These are phyloP conservation scores for Cynodonichthys magdalenae DNA, from an alignment of 2,797 vertebrate genomes.

Conservation along the genomic window DNA sequence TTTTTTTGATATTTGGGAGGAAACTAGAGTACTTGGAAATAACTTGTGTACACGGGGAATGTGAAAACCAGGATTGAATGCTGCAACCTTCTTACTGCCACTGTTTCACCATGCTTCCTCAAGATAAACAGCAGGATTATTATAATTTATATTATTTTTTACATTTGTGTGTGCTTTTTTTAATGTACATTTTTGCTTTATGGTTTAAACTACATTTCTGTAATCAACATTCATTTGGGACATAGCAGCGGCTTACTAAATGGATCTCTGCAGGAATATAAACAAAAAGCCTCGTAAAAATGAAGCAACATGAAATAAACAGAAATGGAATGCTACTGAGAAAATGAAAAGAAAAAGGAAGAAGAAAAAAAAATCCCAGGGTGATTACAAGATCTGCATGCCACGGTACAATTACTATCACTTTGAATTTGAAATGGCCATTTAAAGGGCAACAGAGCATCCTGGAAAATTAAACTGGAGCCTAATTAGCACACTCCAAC, in stretches of 20 bases:
- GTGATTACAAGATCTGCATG: slow-evolving; percentile 93
- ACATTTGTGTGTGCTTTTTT: not conserved
- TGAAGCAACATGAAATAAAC: slow-evolving; percentile 65
- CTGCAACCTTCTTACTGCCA: too few species aligned
- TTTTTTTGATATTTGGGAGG: too few species aligned
- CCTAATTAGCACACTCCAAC: slow-evolving; percentile 96
- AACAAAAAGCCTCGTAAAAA: slow-evolving; percentile 72
- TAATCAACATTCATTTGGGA: slow-evolving; percentile 71
- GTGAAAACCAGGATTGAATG: too few species aligned
- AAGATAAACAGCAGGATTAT: too few species aligned
- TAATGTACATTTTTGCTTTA: slow-evolving; percentile 2
- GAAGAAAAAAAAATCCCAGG: slow-evolving; percentile 76
- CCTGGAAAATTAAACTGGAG: slow-evolving; percentile 95
- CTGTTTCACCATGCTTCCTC: too few species aligned
- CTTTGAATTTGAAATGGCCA: slow-evolving; percentile 98
- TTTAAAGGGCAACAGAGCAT: slow-evolving; percentile 96
- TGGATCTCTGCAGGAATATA: slow-evolving; percentile 73
- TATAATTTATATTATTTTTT: too few species aligned
- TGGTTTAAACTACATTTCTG: slow-evolving; percentile 57
- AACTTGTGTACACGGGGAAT: too few species aligned
- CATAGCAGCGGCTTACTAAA: slow-evolving; percentile 23
- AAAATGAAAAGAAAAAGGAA: slow-evolving; percentile 57
- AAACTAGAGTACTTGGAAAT: too few species aligned
- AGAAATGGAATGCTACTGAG: slow-evolving; percentile 15
- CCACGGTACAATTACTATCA: slow-evolving; percentile 93